Base-by-base conservation (phyloP, 2,888 invertebrate species). In the Drosophila atroscutellata region DNA sequence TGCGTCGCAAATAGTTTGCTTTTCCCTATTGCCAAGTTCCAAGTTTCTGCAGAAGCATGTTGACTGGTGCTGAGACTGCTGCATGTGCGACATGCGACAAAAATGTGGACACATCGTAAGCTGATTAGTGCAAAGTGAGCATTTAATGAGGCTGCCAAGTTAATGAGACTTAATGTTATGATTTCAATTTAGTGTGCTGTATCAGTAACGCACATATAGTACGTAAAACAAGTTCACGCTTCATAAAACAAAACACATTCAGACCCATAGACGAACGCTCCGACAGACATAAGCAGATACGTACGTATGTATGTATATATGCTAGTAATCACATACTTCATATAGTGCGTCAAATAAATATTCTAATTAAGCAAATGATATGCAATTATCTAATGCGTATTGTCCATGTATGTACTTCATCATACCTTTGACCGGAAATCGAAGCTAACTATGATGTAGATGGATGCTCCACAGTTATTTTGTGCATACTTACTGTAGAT, bases 131-230 rank as follows among this genome's bases (percentile, higher is more conserved):
- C 56, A 49, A 70, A 64, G 34, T 56, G 50, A 37, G 50, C 60
- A 72, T 69, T 72, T 85, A 68, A 72, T 84, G 68, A 63, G 51
- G 61, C 70, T 67, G 59, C 47, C 45, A 55, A 62, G 66, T 57
- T 72, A 70, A 82, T 75, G 56, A 64, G 58, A 69, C 62, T 59
- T 64, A 65, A 69, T 71, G 71, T 66, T 72, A 81, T 84, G 72
- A 65, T 79, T 81, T 84, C 71, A 83, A 89, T 89, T 89, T 83
- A 74, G 73, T 54, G 72, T 71, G 70, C 47, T 68, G 73, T 80
- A 89, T 81, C 63, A 77, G 76, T 28, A 47, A 9, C 54, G 58
- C 20, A 36, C 72, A 56, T 28, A 54, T 45, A 37, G 5, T 11
- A 28, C 13, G 3, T 32, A 64, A 28, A 13, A 61, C 18, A 45